Conservation (phyloP, 2,888 invertebrate genomes). For the Patella ulyssiponensis region DNA sequence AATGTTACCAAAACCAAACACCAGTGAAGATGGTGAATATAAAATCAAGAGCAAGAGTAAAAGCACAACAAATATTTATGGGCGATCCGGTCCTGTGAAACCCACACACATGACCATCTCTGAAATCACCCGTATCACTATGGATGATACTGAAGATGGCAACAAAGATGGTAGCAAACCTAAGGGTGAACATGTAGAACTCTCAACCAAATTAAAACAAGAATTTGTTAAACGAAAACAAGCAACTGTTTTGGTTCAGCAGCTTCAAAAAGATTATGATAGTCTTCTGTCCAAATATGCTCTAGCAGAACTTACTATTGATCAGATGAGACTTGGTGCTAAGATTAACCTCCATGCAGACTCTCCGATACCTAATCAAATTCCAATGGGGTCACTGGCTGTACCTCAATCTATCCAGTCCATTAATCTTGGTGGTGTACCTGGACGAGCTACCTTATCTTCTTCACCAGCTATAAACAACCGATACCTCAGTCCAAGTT, state of each 20-base stretch:
- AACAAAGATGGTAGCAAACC: background rate
- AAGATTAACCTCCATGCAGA: conserved; percentile 65
- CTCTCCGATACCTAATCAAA: conserved; percentile 62
- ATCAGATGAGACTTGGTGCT: conserved; percentile 69
- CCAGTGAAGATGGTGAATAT: conserved; percentile 45
- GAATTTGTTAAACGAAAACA: conserved; percentile 62
- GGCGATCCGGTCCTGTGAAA: conserved; percentile 52
- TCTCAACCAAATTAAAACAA: conserved; percentile 56
- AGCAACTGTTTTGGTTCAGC: conserved; percentile 64
- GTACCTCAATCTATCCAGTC: conserved; percentile 52
- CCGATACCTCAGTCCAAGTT: conserved; percentile 37
- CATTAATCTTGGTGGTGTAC: conserved; percentile 43
- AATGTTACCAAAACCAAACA: conserved; percentile 54
- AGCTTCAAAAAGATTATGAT: conserved; percentile 69
- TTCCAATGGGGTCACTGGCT: conserved; percentile 44
- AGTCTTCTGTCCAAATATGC: conserved; percentile 70
- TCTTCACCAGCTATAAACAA: conserved; percentile 48
- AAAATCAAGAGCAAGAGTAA: conserved; percentile 60
- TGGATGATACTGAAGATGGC: conserved; percentile 36
- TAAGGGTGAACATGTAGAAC: conserved; percentile 46
- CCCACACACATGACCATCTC: conserved; percentile 59
- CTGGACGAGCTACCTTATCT: conserved; percentile 43
- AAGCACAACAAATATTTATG: conserved; percentile 52
- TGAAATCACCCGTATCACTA: conserved; percentile 48
- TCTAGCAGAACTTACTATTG: conserved; percentile 71